Conservation (phyloP, 2,113 vertebrate genomes). For the Empidonax traillii region DNA sequence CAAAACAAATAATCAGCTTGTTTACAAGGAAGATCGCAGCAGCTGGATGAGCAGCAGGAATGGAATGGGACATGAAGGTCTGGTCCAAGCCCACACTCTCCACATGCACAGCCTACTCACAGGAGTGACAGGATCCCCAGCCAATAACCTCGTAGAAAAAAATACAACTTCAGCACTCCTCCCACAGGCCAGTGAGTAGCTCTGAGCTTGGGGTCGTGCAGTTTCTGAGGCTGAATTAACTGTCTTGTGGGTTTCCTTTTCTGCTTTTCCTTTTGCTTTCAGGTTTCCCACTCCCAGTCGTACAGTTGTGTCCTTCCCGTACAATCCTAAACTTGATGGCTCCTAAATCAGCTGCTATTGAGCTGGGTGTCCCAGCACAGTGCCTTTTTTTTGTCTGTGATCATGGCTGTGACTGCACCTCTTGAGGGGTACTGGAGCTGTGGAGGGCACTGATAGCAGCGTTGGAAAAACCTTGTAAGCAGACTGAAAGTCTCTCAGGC, state of each 20-base stretch:
- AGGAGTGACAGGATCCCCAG: neutral
- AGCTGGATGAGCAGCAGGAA: constrained; percentile 37
- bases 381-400: accelerated
- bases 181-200: neutral
- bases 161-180: neutral
- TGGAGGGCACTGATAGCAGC: accelerated
- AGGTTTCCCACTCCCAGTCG: neutral
- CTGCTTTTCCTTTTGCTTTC: neutral
- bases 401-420: neutral
- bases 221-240: neutral
- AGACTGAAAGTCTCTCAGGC: neutral
- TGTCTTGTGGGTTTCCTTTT: neutral
- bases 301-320: neutral
- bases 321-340: neutral
- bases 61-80: neutral
- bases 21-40: constrained; percentile 43
- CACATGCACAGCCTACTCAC: neutral
- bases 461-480: neutral
- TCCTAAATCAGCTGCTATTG: neutral
- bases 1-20: constrained; percentile 51
- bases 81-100: neutral
- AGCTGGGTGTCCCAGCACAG: neutral
- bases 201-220: neutral
- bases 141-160: neutral
- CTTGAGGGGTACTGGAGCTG: neutral